Conservation (phyloP, 2,113 vertebrate species). For the Oreochromis niloticus region DNA sequence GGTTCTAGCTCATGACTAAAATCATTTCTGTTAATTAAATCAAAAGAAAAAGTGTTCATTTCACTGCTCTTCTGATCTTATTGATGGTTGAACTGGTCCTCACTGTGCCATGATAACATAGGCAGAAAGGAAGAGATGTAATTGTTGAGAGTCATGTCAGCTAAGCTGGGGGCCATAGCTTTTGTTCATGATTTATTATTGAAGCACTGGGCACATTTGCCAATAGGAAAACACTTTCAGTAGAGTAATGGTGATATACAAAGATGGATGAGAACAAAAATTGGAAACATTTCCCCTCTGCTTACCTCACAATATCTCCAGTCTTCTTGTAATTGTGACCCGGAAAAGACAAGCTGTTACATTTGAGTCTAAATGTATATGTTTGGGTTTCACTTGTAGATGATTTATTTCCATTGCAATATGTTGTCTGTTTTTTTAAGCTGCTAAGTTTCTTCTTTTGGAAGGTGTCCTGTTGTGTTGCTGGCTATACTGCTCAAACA, state of each 20-base stretch:
- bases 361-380: background rate
- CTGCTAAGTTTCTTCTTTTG: background rate
- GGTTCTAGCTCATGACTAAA: background rate
- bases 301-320: background rate
- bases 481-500: background rate
- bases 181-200: conserved; percentile 67
- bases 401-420: background rate
- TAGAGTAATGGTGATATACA: conserved; percentile 42
- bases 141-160: conserved; percentile 55
- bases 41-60: background rate
- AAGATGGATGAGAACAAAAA: conserved; percentile 65
- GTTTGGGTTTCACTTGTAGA: background rate
- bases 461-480: background rate
- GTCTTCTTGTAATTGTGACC: background rate
- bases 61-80: background rate
- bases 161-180: conserved; percentile 28
- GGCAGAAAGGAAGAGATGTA: conserved; percentile 20
- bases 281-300: conserved; percentile 47
- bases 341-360: background rate
- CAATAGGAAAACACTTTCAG: conserved; percentile 67
- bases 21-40: background rate
- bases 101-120: conserved; percentile 17
- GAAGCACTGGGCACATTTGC: conserved; percentile 57
- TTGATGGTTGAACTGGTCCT: background rate
- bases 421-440: background rate